Percentiles rank a stretch among this genome's conserved stretches.
phyloP scores from a whole-genome alignment of 1,140 invertebrate genomes.

The Ephestia elutella region DNA sequence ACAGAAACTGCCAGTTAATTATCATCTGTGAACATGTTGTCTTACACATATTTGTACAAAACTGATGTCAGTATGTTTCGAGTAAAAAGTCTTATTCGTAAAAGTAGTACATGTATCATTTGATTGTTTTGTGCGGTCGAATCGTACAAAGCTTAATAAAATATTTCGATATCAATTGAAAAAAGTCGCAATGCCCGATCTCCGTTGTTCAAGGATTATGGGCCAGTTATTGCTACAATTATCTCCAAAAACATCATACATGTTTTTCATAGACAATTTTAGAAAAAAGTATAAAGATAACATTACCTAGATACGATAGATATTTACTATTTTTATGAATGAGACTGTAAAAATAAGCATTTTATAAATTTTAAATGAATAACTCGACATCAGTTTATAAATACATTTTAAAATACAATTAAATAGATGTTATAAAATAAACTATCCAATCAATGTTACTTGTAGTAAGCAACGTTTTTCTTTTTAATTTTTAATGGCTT shows the following conservation, averaged over 20 bases:
- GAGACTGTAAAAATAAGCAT: no score
- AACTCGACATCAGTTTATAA: not conserved
- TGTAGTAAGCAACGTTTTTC: slow-evolving; percentile 28
- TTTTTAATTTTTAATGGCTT: slow-evolving; percentile 24
- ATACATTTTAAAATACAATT: slow-evolving; percentile 1
- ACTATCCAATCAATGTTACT: slow-evolving; percentile 23
- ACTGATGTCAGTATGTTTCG: not conserved
- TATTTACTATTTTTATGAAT: no score
- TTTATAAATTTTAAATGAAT: not conserved
- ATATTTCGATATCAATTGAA: no score
- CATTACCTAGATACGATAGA: not conserved
- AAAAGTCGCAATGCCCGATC: no score
- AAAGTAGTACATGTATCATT: not conserved
- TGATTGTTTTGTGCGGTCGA: no score
- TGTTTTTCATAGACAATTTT: no score
- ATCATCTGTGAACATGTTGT: not conserved
- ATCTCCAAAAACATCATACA: no score
- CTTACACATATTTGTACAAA: not conserved
- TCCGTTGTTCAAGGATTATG: no score
- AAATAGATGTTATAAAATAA: not conserved
- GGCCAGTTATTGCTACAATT: no score
- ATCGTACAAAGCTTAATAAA: no score
- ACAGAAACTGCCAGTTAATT: not conserved
- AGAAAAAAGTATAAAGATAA: no score
- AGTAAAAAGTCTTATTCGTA: not conserved